Percentiles rank a stretch among this genome's conserved stretches.
Evolutionary conservation across 2,797 vertebrate genomes (phyloP).

Genomic region (Lithobates sylvaticus): DNA sequence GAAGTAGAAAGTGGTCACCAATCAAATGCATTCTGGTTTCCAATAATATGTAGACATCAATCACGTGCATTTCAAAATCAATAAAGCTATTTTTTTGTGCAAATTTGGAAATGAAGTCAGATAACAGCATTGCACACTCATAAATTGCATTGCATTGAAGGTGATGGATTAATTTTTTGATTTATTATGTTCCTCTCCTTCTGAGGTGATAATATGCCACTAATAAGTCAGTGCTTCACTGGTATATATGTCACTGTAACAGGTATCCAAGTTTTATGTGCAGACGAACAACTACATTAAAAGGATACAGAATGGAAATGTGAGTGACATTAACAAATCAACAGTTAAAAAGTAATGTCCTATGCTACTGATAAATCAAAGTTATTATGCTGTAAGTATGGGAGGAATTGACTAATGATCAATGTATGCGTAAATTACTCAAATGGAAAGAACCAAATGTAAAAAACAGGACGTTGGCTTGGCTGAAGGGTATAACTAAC

Average conservation of each 20-base stretch:
- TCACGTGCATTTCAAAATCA: slow-evolving; percentile 62
- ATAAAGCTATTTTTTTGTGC: slow-evolving; percentile 48
- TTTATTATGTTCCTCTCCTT: slow-evolving; percentile 28
- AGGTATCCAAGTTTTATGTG: slow-evolving; percentile 31
- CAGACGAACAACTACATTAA: slow-evolving; percentile 50
- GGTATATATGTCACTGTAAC: slow-evolving; percentile 21
- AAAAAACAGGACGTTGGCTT: neutral
- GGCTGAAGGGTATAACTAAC: neutral
- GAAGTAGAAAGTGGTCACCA: slow-evolving; percentile 64
- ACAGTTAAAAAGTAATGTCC: slow-evolving; percentile 14
- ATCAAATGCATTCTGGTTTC: slow-evolving; percentile 59
- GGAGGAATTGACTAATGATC: neutral
- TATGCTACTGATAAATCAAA: slow-evolving; percentile 26
- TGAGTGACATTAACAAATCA: slow-evolving; percentile 12
- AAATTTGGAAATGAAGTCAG: slow-evolving; percentile 67
- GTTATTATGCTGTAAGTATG: neutral
- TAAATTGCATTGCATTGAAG: slow-evolving; percentile 43
- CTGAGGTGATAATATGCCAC: slow-evolving; percentile 33
- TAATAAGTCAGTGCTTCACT: slow-evolving; percentile 37
- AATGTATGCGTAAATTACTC: neutral
- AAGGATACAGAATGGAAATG: neutral
- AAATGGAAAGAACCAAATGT: neutral
- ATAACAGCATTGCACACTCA: slow-evolving; percentile 42
- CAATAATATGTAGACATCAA: slow-evolving; percentile 28
- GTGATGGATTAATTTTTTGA: slow-evolving; percentile 56